Conservation (phyloP, 2,113 vertebrate genomes). For the Origma solitaria region DNA sequence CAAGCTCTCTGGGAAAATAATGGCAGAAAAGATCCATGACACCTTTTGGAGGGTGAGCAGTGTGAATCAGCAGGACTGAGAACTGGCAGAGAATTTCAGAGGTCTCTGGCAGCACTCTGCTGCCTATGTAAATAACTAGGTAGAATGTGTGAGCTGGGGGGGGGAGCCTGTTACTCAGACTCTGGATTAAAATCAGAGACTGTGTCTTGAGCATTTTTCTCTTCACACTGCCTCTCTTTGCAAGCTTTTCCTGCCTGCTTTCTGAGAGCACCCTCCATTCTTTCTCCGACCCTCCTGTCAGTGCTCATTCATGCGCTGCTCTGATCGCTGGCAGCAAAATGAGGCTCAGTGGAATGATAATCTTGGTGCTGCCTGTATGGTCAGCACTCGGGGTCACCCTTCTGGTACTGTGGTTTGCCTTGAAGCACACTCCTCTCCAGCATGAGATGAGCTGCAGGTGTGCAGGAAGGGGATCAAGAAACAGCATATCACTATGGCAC, state of each 20-base stretch:
- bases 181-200: background rate
- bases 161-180: background rate
- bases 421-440: rapidly evolving
- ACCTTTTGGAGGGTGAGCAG: background rate
- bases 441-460: rapidly evolving
- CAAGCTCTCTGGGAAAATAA: background rate
- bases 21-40: background rate
- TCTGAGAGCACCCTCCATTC: background rate
- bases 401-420: background rate
- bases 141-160: background rate
- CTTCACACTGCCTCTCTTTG: background rate
- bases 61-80: background rate
- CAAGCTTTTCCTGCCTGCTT: background rate
- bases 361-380: background rate
- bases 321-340: background rate
- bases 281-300: background rate
- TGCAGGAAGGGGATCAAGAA: background rate
- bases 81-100: background rate
- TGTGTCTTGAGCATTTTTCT: background rate
- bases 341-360: background rate
- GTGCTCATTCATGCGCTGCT: rapidly evolving
- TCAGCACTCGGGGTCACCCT: background rate
- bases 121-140: background rate
- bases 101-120: background rate
- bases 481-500: rapidly evolving